A percentile compares a stretch with the other conserved stretches of the same genome.
phyloP scores from a whole-genome alignment of 2,888 invertebrate species.

The Hedya salicella region DNA sequence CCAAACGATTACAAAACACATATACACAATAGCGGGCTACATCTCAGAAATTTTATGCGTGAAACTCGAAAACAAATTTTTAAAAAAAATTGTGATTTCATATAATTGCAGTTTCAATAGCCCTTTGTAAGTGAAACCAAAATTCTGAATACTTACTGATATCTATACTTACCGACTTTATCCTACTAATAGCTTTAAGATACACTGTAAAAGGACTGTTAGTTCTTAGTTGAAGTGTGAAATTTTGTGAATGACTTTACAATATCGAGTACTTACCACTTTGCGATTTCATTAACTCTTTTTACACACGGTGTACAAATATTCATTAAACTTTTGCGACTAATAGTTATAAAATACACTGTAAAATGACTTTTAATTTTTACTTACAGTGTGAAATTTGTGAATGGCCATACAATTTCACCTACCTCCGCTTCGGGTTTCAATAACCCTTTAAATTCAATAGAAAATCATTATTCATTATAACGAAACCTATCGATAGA shows the following conservation, averaged over 20 bases:
- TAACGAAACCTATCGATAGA: slow-evolving; percentile 40
- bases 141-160: background rate
- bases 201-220: slow-evolving; percentile 56
- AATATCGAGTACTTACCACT: slow-evolving; percentile 46
- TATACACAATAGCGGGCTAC: too few relatives aligned
- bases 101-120: too few relatives aligned
- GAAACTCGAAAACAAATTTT: too few relatives aligned
- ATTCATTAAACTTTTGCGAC: slow-evolving; percentile 17
- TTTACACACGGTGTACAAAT: background rate
- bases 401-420: slow-evolving; percentile 51
- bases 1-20: too few relatives aligned
- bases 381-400: slow-evolving; percentile 64
- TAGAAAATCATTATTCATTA: slow-evolving; percentile 62
- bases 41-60: too few relatives aligned
- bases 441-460: slow-evolving; percentile 56
- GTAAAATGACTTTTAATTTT: slow-evolving; percentile 59
- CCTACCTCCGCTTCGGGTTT: slow-evolving; percentile 47
- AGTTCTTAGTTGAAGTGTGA: slow-evolving; percentile 60
- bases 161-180: background rate
- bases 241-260: slow-evolving; percentile 60
- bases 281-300: slow-evolving; percentile 50
- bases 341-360: slow-evolving; percentile 50
- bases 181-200: slow-evolving; percentile 44
- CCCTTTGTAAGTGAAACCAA: too few relatives aligned
- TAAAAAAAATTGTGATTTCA: too few relatives aligned